These are phyloP conservation scores for Macrosoma leucophasiata DNA, from an alignment of 2,888 invertebrate genomes.

Conservation along the genomic window DNA sequence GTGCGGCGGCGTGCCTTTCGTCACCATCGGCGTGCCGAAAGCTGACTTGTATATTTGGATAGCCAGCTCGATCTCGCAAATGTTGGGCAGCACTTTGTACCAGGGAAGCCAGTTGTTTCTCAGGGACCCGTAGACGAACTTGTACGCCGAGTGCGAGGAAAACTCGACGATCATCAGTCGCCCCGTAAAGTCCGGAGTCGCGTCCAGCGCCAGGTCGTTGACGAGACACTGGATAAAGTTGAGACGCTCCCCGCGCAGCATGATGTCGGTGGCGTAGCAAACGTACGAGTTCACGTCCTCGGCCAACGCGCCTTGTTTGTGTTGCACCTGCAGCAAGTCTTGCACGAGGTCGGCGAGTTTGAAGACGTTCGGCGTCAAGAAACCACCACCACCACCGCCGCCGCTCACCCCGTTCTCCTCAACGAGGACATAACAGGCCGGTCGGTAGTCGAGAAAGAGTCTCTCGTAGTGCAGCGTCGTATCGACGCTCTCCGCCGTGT, in stretches of 20 bases:
- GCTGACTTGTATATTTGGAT: slow-evolving; percentile 6
- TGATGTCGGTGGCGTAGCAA: slow-evolving; percentile 4
- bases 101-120: slow-evolving; percentile 3
- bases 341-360: slow-evolving; percentile 2
- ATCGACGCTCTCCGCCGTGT: no score
- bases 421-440: slow-evolving; percentile 3
- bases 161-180: slow-evolving; percentile 6
- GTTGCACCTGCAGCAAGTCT: slow-evolving; percentile 3
- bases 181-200: slow-evolving; percentile 5
- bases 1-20: slow-evolving; percentile 3
- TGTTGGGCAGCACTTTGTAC: slow-evolving; percentile 4
- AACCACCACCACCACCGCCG: no score
- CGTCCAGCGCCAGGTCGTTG: slow-evolving; percentile 4
- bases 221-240: slow-evolving; percentile 5
- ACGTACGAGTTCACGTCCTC: slow-evolving; percentile 4
- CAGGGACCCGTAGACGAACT: slow-evolving; percentile 2
- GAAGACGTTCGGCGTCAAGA: slow-evolving; percentile 3
- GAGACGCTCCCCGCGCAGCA: slow-evolving; percentile 3
- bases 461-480: no score
- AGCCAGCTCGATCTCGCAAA: slow-evolving; percentile 7
- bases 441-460: slow-evolving; percentile 5
- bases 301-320: background rate
- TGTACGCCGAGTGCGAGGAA: slow-evolving; percentile 3
- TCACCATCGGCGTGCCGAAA: slow-evolving; percentile 5
- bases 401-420: background rate